Percentiles rank a stretch among this genome's conserved stretches.
Conservation (phyloP, 2,113 vertebrate genomes). For the Polypterus bichir region DNA sequence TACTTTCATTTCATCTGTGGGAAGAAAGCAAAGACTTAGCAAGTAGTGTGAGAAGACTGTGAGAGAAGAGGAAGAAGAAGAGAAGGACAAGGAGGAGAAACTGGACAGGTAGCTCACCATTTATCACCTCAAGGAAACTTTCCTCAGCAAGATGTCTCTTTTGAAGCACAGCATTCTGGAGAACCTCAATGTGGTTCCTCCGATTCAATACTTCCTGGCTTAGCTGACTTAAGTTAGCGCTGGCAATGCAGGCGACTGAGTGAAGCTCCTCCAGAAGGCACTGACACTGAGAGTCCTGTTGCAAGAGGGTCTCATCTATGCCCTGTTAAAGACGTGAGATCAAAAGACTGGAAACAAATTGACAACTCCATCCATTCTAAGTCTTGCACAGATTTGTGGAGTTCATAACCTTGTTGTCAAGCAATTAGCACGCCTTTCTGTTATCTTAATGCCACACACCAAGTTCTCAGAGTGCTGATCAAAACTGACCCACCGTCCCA, state of each 20-base stretch:
- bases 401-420: too few relatives aligned
- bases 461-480: too few relatives aligned
- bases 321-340: conserved; percentile 39
- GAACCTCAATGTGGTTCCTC: conserved; percentile 36
- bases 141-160: conserved; percentile 71
- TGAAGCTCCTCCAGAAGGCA: conserved; percentile 60
- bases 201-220: conserved; percentile 58
- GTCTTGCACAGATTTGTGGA: too few relatives aligned
- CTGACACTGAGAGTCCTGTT: conserved; percentile 61
- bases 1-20: conserved; percentile 64
- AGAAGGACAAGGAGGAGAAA: too few relatives aligned
- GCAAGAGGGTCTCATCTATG: conserved; percentile 61
- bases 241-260: conserved; percentile 48
- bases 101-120: conserved; percentile 40
- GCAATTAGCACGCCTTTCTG: too few relatives aligned
- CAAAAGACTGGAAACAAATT: too few relatives aligned
- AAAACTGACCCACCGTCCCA: too few relatives aligned
- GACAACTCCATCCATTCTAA: too few relatives aligned
- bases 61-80: too few relatives aligned
- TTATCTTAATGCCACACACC: too few relatives aligned
- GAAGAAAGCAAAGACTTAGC: not conserved
- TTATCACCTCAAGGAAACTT: conserved; percentile 54
- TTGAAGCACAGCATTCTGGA: conserved; percentile 61
- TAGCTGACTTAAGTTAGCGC: conserved; percentile 34
- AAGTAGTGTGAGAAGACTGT: too few relatives aligned